Evolutionary conservation across 2,113 vertebrate genomes (phyloP).

Genomic region (Prochilodus magdalenae): DNA sequence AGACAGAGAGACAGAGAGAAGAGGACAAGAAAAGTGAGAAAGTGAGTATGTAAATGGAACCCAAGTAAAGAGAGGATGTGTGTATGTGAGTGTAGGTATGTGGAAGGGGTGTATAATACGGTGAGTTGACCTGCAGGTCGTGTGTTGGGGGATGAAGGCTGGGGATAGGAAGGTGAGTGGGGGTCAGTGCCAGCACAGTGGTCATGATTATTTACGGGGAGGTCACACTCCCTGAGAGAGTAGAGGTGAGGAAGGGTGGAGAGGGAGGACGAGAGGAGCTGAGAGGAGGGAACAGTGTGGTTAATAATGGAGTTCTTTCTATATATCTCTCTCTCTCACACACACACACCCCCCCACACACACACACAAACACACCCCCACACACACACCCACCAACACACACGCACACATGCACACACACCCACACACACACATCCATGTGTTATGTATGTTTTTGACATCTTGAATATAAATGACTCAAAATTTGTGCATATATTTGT

Average conservation of each 20-base stretch:
- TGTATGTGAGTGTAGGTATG: slow-evolving; percentile 41
- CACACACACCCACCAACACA: not conserved
- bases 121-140: slow-evolving; percentile 53
- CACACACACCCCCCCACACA: too few relatives aligned
- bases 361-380: too few relatives aligned
- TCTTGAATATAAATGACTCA: too few relatives aligned
- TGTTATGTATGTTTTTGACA: too few relatives aligned
- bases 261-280: slow-evolving; percentile 70
- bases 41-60: slow-evolving; percentile 47
- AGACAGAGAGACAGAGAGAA: slow-evolving; percentile 35
- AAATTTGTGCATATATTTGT: too few relatives aligned
- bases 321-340: slow-evolving; percentile 1
- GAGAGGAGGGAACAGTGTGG: slow-evolving; percentile 63
- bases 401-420: slow-evolving; percentile 4
- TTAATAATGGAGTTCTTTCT: slow-evolving; percentile 67
- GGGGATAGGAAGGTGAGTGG: slow-evolving; percentile 50
- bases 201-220: slow-evolving; percentile 78
- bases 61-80: slow-evolving; percentile 15
- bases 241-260: slow-evolving; percentile 76
- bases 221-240: slow-evolving; percentile 79
- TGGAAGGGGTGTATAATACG: slow-evolving; percentile 56
- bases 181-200: slow-evolving; percentile 68
- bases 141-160: slow-evolving; percentile 54
- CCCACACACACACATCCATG: slow-evolving; percentile 40
- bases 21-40: slow-evolving; percentile 6